Evolutionary conservation across 30 jellyfish, hydroid and myxozoan species (phyloP), one percentile per base, ranked within the genome.

Genomic region (Chironex yamaguchii): DNA sequence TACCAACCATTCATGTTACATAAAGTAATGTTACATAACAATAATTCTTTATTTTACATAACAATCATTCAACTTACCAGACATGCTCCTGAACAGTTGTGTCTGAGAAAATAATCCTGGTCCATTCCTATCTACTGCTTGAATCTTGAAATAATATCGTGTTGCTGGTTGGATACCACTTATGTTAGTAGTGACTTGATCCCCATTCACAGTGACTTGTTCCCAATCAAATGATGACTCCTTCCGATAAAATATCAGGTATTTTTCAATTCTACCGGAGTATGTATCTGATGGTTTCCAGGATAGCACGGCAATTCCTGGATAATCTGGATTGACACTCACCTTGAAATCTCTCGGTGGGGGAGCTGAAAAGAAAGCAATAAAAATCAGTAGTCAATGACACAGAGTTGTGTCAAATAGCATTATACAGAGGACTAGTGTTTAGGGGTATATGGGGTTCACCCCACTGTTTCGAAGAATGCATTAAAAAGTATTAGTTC

Each of bases 261-360:
- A 93, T 29, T 90, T 81, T 3, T 67, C 81, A 17, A 93, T 34
- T 6, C 69, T 17, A 4, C 94, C 95, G 26, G 82, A 28, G 49
- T 58, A 34, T 42, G 67, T 2, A 17, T 67, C 73, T 2, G 98
- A 96, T 27, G 71, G 77, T 11, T 93, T 77, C 98, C 98, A 93
- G 13, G 83, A 71, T 34, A 93, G 62, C 70, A 74, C 71, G 23
- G 89, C 74, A 3, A 75, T 68, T 26, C 89, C 89, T 26, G 98
- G 97, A 26, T 34, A 34, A 20, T 85, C 53, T 0, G 97, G 92
- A 42, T 86, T 70, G 22, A 77, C 75, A 1, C 27, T 30, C 6
- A 70, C 90, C 73, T 27, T 29, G 79, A 93, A 82, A 27, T 74
- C 84, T 29, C 95, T 76, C n/a, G 98, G 97, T 0, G 90, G 96